Evolutionary conservation across 2,113 vertebrate species (phyloP), one percentile per base, ranked within the genome.

Genomic region (Calyptommatus sinebrachiatus): DNA sequence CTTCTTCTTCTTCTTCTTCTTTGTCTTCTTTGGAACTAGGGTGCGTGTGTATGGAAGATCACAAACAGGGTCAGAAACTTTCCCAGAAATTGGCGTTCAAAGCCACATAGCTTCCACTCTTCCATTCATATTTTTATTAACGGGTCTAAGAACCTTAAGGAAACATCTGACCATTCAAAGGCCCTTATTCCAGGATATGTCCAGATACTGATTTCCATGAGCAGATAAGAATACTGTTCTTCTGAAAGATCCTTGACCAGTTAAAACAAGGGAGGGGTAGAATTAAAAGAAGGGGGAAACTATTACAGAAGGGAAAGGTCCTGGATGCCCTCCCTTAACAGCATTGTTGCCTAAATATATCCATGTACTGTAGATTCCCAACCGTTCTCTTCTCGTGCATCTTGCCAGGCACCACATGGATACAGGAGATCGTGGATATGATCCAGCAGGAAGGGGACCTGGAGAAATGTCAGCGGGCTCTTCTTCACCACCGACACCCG

Each of bases 351-450:
- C 65, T 66, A 29, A 66, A 68, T 24, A 68, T 5, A 41, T 11
- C 7, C 21, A 24, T 18, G 8, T 41, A 41, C 35, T 41, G 35
- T 41, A 31, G 20, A 48, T 62, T 45, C 24, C 21, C 16, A 6
- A 4, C 9, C 21, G 22, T n/a, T 57, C 74, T 28, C 79, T 10
- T 21, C 48, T 53, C 22, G 71, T 5, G 16, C 76, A 16, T 41
- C 35, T 24, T 69, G 5, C 8, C 83, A 93, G 93, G 92, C 16
- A 92, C 92, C 48, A 94, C 90, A 0, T 94, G 92, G 93, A 90
- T 92, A 61, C 92, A 93, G 73, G 92, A 93, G 80, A 93, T 92
- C 0, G 88, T 93, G 12, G 92, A 93, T 63, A 85, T 92, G 86
- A 88, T 91, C 24, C 75, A 89, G 46, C 88, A 93, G 28, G 85